Conservation (phyloP, 2,113 vertebrate genomes). For the Pyxicephalus adspersus region DNA sequence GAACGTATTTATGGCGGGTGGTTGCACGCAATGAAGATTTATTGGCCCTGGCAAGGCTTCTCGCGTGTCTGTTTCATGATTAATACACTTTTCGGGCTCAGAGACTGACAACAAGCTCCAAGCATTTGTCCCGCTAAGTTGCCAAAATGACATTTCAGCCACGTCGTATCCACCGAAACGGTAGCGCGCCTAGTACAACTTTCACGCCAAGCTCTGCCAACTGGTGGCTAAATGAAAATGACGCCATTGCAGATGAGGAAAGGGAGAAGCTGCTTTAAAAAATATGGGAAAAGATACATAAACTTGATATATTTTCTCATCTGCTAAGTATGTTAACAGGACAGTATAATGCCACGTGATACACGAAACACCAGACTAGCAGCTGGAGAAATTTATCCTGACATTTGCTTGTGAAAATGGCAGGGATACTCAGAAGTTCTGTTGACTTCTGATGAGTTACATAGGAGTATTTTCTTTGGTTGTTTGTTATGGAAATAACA, state of each 20-base stretch:
- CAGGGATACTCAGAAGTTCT: too few species aligned
- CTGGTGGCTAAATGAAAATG: slow-evolving; percentile 5
- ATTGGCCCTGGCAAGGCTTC: slow-evolving; percentile 59
- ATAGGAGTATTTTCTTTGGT: too few species aligned
- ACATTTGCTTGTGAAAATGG: too few species aligned
- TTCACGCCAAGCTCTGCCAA: slow-evolving; percentile 22
- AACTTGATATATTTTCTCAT: slow-evolving; percentile 14
- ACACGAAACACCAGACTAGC: not conserved
- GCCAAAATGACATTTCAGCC: slow-evolving; percentile 62
- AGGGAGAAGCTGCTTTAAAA: slow-evolving; percentile 11
- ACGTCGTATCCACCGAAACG: slow-evolving; percentile 56
- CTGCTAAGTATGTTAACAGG: not conserved
- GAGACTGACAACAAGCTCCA: slow-evolving; percentile 61
- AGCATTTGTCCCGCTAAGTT: slow-evolving; percentile 59
- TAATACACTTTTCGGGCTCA: slow-evolving; percentile 60
- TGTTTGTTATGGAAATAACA: too few species aligned
- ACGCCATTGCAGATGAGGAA: slow-evolving; percentile 2
- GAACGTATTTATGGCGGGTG: slow-evolving; percentile 65
- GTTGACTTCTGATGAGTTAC: too few species aligned
- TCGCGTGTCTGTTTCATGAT: slow-evolving; percentile 62
- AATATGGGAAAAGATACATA: slow-evolving; percentile 1
- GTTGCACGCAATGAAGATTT: slow-evolving; percentile 60
- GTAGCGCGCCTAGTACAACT: slow-evolving; percentile 60
- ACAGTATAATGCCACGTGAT: not conserved
- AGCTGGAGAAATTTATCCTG: too few species aligned